Evolutionary conservation across 2,888 invertebrate species (phyloP).

Genomic region (Coleophora deauratella): DNA sequence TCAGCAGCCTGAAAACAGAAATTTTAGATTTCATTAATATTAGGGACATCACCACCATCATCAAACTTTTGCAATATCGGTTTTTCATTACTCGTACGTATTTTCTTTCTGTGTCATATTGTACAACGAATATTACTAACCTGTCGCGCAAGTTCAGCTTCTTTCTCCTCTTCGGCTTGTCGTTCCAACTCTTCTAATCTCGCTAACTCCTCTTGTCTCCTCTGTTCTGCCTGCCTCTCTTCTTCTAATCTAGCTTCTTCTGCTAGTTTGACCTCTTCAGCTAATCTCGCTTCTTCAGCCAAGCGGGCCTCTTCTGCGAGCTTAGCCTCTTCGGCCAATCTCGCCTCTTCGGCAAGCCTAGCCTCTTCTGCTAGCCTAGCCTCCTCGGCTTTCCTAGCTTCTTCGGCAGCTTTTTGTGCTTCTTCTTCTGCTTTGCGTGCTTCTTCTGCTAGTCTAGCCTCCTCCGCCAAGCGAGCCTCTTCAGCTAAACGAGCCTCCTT

Average conservation of each 20-base stretch:
- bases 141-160: constrained; percentile 80
- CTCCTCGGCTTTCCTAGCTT: constrained; percentile 50
- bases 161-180: constrained; percentile 77
- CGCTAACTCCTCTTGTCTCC: constrained; percentile 70
- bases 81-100: too few relatives aligned
- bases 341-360: constrained; percentile 47
- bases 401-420: constrained; percentile 27
- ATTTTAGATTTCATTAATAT: too few relatives aligned
- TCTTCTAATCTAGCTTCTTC: constrained; percentile 53
- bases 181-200: constrained; percentile 75
- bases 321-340: constrained; percentile 47
- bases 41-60: too few relatives aligned
- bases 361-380: constrained; percentile 52
- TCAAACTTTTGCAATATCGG: too few relatives aligned
- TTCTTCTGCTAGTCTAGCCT: constrained; percentile 50
- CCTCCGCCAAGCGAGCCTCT: constrained; percentile 59
- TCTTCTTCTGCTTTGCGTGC: constrained; percentile 14
- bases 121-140: constrained; percentile 31
- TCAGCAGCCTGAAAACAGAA: constrained; percentile 74
- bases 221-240: constrained; percentile 65
- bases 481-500: constrained; percentile 46
- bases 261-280: constrained; percentile 54
- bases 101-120: too few relatives aligned
- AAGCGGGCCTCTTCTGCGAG: constrained; percentile 47
- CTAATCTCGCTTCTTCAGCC: constrained; percentile 62